A percentile compares a stretch with the other conserved stretches of the same genome.
Evolutionary conservation across 2,888 invertebrate genomes (phyloP).

Genomic region (Caenorhabditis virilis): DNA sequence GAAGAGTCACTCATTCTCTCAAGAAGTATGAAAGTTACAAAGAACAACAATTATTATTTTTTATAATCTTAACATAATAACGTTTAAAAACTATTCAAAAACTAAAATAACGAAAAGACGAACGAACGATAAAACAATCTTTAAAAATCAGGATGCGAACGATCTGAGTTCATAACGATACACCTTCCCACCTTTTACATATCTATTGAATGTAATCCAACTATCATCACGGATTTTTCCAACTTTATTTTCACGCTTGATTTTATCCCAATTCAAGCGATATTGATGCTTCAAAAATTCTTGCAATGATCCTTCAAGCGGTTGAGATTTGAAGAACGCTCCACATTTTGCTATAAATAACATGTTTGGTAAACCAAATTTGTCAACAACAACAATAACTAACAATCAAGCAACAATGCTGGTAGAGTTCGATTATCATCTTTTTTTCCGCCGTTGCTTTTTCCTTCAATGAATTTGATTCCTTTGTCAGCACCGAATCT

Average conservation of each 20-base stretch:
- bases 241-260: not conserved
- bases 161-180: too few relatives aligned
- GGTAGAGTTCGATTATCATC: not conserved
- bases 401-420: not conserved
- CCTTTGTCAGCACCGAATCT: constrained; percentile 5
- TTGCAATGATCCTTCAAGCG: not conserved
- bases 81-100: too few relatives aligned
- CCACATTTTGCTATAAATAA: constrained; percentile 1
- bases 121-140: too few relatives aligned
- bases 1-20: too few relatives aligned
- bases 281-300: not conserved
- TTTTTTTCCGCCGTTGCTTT: not conserved
- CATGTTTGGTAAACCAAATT: not conserved
- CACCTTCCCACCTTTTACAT: constrained; percentile 1
- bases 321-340: not conserved
- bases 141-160: too few relatives aligned
- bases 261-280: not conserved
- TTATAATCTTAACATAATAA: too few relatives aligned
- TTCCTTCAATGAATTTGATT: constrained; percentile 8
- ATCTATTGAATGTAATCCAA: constrained; percentile 1
- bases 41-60: too few relatives aligned
- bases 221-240: not conserved
- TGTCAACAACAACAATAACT: not conserved
- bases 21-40: too few relatives aligned
- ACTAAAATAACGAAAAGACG: too few relatives aligned